Conservation (phyloP, 2,113 vertebrate genomes). For the Marmota monax region DNA sequence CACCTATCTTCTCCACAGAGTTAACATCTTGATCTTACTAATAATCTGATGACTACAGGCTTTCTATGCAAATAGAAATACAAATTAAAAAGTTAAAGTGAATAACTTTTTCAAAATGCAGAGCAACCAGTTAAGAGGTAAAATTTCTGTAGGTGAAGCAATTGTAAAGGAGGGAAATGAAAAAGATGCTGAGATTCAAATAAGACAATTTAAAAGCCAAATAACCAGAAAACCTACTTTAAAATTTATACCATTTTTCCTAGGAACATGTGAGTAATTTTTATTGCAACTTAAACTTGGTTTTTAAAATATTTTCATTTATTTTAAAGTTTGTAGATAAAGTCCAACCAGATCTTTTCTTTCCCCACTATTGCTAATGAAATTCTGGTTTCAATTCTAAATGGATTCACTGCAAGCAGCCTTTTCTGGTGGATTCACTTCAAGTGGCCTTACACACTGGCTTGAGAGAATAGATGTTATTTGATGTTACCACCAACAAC, state of each 20-base stretch:
- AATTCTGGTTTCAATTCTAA: not conserved
- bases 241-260: not conserved
- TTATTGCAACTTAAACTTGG: slow-evolving; percentile 9
- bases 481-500: not conserved
- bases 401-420: not conserved
- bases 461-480: not conserved
- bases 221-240: slow-evolving; percentile 7
- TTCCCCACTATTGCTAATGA: not conserved
- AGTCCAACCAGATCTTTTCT: not conserved
- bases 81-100: slow-evolving; percentile 36
- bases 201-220: not conserved
- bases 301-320: not conserved
- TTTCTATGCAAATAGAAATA: slow-evolving; percentile 5
- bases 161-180: not conserved
- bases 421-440: not conserved
- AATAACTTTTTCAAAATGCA: not conserved
- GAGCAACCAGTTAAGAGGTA: not conserved
- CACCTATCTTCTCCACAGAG: not conserved
- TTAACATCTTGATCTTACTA: not conserved
- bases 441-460: not conserved
- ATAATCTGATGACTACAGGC: not conserved
- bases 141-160: not conserved
- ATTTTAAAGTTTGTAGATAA: not conserved
- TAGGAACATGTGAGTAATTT: not conserved
- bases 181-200: not conserved